A percentile compares a stretch with the other conserved stretches of the same genome.
Conservation (phyloP, 2,888 invertebrate genomes). For the Blera fallax region DNA sequence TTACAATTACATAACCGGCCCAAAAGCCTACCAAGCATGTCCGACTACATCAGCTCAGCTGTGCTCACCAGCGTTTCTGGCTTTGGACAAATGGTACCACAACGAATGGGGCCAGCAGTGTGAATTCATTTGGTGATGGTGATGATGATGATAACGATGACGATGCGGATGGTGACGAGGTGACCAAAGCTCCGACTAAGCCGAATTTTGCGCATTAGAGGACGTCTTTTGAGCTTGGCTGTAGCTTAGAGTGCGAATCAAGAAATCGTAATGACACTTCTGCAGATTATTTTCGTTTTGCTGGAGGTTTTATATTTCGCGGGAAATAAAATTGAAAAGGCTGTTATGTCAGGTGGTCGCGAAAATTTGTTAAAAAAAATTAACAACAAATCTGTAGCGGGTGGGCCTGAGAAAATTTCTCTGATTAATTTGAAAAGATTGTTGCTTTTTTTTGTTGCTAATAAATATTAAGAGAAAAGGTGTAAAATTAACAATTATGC, state of each 20-base stretch:
- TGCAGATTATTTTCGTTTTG: background rate
- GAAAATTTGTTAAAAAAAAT: background rate
- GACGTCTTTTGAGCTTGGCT: background rate
- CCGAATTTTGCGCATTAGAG: background rate
- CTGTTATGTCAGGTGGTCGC: constrained; percentile 1
- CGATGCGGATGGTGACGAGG: constrained; percentile 10
- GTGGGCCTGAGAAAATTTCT: background rate
- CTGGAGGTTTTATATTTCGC: background rate
- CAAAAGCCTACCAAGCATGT: constrained; percentile 53
- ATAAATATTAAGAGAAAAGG: background rate
- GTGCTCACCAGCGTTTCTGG: background rate
- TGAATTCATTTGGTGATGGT: background rate
- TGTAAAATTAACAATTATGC: background rate
- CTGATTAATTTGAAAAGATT: background rate
- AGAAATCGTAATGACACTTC: background rate
- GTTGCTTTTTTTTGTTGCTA: background rate
- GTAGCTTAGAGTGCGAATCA: background rate
- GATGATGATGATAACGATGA: background rate
- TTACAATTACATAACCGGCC: constrained; percentile 52
- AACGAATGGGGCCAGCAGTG: constrained; percentile 35
- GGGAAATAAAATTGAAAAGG: background rate
- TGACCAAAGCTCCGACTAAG: background rate
- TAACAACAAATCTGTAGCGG: background rate
- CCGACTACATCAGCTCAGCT: constrained; percentile 13
- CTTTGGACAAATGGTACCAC: constrained; percentile 25